phyloP scores from a whole-genome alignment of 2,797 vertebrate species.

The Eulemur coronatus region DNA sequence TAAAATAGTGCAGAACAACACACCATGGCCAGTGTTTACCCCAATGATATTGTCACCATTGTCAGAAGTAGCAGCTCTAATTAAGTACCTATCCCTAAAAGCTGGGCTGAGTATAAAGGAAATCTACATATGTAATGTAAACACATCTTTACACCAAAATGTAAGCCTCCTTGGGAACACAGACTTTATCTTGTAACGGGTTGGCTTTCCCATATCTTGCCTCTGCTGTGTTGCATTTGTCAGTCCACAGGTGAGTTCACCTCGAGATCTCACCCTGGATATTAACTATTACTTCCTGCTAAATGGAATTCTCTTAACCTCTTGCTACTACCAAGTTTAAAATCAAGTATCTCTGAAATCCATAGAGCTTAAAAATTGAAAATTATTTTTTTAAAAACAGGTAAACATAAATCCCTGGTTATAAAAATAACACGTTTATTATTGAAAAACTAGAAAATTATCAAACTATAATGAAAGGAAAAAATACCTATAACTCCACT shows the following conservation, averaged over 20 bases:
- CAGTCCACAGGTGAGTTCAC: neutral
- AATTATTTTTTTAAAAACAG: neutral
- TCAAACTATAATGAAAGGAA: constrained; percentile 8
- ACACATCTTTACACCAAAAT: neutral
- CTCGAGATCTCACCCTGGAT: neutral
- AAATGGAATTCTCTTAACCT: neutral
- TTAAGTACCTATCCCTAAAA: neutral
- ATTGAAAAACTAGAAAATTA: constrained; percentile 1
- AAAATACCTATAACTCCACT: neutral
- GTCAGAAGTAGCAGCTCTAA: neutral
- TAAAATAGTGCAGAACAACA: neutral
- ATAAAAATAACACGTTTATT: constrained; percentile 12
- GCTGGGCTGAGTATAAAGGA: neutral
- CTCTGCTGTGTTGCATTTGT: neutral
- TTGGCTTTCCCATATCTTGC: neutral
- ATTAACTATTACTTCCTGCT: neutral
- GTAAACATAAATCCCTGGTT: neutral
- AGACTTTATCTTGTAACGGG: neutral
- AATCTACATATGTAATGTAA: neutral
- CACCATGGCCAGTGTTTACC: neutral
- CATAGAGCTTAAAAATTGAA: neutral
- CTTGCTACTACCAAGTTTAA: neutral
- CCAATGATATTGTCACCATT: neutral
- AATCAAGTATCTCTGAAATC: constrained; percentile 49
- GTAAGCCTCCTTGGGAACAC: neutral